These are phyloP conservation scores for Rhopilema esculentum DNA, from an alignment of 30 jellyfish, hydroid and myxozoan genomes.

Conservation along the genomic window DNA sequence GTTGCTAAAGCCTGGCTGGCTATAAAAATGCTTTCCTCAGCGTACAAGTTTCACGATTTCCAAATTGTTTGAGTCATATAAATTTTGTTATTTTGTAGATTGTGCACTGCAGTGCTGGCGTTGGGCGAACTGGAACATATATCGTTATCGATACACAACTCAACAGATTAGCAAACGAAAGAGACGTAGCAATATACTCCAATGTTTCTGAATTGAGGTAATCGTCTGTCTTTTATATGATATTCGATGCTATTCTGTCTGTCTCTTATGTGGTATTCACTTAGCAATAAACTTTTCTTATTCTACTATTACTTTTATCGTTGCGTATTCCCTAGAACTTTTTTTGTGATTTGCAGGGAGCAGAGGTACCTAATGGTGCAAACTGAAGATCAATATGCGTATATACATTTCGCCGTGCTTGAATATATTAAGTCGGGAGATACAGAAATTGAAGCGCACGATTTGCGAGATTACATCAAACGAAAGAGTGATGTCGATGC, in stretches of 20 bases:
- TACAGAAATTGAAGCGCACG: constrained; percentile 94
- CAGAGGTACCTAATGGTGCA: constrained; percentile 97
- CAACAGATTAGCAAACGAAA: constrained; percentile 57
- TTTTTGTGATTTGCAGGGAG: constrained; percentile 59
- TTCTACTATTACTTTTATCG: not conserved
- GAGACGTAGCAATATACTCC: constrained; percentile 54
- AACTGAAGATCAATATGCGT: constrained; percentile 95
- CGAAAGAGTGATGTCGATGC: constrained; percentile 76
- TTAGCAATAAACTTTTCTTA: not conserved
- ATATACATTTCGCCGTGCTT: constrained; percentile 88
- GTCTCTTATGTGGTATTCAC: no score
- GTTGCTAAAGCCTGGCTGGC: no score
- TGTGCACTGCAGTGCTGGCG: constrained; percentile 99
- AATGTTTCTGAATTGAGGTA: constrained; percentile 86
- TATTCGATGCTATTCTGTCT: not conserved
- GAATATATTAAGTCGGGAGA: constrained; percentile 93
- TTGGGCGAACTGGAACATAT: constrained; percentile 97
- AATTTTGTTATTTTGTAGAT: no score
- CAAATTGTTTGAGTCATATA: not conserved
- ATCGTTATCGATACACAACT: constrained; percentile 91
- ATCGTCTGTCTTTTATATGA: not conserved
- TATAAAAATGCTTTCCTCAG: no score
- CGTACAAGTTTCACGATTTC: no score
- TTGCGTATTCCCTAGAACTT: not conserved
- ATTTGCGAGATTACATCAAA: constrained; percentile 88